Evolutionary conservation across 2,113 vertebrate species (phyloP), one percentile per base, ranked within the genome.

Genomic region (Nothoprocta pentlandii): DNA sequence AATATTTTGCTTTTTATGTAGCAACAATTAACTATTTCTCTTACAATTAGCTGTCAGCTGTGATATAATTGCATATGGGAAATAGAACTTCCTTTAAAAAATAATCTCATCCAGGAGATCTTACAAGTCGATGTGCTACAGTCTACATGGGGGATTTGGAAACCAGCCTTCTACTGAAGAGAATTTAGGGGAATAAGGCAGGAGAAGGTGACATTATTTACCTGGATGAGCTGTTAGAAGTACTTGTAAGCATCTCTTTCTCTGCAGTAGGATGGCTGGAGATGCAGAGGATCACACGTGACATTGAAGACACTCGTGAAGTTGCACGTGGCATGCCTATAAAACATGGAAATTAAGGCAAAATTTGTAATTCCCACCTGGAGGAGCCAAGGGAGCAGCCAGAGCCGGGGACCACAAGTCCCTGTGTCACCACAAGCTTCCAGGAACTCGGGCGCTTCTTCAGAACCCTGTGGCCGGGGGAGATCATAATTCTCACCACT

Each of bases 301-400:
- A 30, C 30, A 30, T 16, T 56, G 26, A 9, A 56, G 54, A 8
- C 54, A 16, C 28, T 56, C 30, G 30, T 14, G 16, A 58, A 19
- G 54, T 10, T 10, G 54, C 34, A 71, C 49, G 7, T 26, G 26
- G 17, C 25, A 34, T 62, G 12, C 13, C 34, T 23, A 49, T 28
- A 71, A 71, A 54, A 71, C 25, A 20, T 13, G 23, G 78, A 69
- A 87, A 32, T 6, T 23, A 23, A 49, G 76, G 4, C 21, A 34
- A n/a, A 73, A 82, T 12, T 11, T 0, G 4, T 2, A 2, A 21
- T 25, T 32, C 51, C 7, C 46, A 0, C 8, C 62, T 0, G 0
- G 41, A 2, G 1, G 14, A 51, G 49, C 51, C 32, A 13, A n/a
- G 39, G 49, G 41, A 1, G 13, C 20, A 16, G 51, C 53, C 14